Conservation (phyloP, 2,888 invertebrate species). For the Pseudococcus viburni region DNA sequence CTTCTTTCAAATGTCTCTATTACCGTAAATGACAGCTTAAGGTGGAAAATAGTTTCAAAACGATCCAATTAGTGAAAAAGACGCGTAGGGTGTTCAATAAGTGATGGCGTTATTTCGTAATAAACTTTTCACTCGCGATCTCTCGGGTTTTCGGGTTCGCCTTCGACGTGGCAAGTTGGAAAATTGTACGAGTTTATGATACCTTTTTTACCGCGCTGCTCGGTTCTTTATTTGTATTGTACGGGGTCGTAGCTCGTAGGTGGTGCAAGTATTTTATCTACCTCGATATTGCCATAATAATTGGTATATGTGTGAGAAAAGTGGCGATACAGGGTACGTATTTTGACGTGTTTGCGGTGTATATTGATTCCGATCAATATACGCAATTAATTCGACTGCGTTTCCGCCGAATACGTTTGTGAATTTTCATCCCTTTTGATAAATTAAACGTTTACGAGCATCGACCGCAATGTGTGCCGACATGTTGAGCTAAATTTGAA, state of each 20-base stretch:
- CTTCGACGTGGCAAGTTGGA: neutral
- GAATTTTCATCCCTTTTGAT: neutral
- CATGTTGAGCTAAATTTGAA: constrained; percentile 48
- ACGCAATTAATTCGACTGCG: neutral
- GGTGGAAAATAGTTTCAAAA: constrained; percentile 57
- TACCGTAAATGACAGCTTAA: constrained; percentile 61
- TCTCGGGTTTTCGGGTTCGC: neutral
- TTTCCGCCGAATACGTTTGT: neutral
- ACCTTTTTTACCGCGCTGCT: neutral
- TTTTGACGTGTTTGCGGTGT: neutral
- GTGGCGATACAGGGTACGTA: neutral
- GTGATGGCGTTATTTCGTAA: neutral
- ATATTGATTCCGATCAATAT: neutral
- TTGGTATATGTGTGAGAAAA: neutral
- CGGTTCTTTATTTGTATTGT: neutral
- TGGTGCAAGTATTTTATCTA: neutral
- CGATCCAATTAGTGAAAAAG: constrained; percentile 58
- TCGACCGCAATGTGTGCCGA: constrained; percentile 24
- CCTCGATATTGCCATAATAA: neutral
- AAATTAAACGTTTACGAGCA: constrained; percentile 48
- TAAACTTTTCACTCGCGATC: neutral
- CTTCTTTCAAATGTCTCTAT: constrained; percentile 46
- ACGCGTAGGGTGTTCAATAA: constrained; percentile 48
- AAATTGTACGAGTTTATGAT: neutral
- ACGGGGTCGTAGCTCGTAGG: neutral